Base-by-base conservation (phyloP, 2,797 vertebrate genomes). In the Poecilia wingei region DNA sequence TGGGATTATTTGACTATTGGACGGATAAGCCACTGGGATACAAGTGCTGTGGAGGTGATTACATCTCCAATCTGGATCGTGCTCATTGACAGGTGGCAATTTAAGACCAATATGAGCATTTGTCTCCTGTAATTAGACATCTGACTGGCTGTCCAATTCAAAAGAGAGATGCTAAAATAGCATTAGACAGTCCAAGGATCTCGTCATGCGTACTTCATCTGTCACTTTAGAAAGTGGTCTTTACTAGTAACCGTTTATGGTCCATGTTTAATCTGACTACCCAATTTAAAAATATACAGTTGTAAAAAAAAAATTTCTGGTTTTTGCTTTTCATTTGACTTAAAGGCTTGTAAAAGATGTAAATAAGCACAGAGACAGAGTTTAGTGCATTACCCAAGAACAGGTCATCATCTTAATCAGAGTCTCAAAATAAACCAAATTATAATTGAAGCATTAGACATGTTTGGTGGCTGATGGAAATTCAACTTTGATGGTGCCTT, bases 1-100 rank as follows among this genome's bases (percentile, higher is more conserved):
- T 76, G 71, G 73, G 49, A 86, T 82, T 90, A 87, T 75, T 83
- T 31, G 82, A 88, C 75, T 68, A 82, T 84, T 80, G 79, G 78
- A 86, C 72, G 74, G 45, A 76, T 59, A 78, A 82, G 73, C 71
- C 78, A 78, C 74, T 72, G 51, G 73, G 75, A 82, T 41, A 28
- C 2, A 0, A 79, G 75, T 79, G 78, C 86, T 87, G 82, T 69
- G 66, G 61, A 78, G 73, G 47, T 85, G 81, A 90, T 85, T 82
- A 88, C 77, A 72, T 87, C 77, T 90, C 77, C 59, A 89, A 87
- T 78, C 81, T 4, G 0, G 41, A 31, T 71, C 72, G 41, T 75
- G 39, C 59, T 86, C 78, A 72, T 74, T 82, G 86, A 87, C 79
- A 80, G 82, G 82, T 53, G n/a, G 53, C 79, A 79, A 79, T 87